phyloP scores from a whole-genome alignment of 2,888 invertebrate species.

The Diogma glabrata region DNA sequence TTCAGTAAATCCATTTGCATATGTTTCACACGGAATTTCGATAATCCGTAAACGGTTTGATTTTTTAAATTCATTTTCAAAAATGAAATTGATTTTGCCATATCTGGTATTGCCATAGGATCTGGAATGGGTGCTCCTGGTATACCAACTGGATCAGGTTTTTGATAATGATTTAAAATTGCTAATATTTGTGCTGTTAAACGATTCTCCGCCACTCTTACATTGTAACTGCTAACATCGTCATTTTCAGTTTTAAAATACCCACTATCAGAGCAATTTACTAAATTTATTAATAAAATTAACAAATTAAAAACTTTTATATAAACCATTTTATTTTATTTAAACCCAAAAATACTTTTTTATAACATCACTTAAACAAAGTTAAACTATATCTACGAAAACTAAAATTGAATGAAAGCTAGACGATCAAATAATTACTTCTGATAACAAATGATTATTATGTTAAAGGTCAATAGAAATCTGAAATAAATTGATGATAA shows the following conservation, averaged over 20 bases:
- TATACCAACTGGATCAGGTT: slow-evolving; percentile 67
- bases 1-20: slow-evolving; percentile 51
- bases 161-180: slow-evolving; percentile 67
- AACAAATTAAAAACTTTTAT: no score
- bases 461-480: no score
- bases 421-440: no score
- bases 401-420: no score
- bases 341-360: no score
- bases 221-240: slow-evolving; percentile 25
- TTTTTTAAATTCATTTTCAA: slow-evolving; percentile 59
- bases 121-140: slow-evolving; percentile 70
- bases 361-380: no score
- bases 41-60: slow-evolving; percentile 60
- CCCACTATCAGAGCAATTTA: no score
- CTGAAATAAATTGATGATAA: no score
- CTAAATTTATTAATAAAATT: no score
- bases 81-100: slow-evolving; percentile 57
- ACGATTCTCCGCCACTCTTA: slow-evolving; percentile 47
- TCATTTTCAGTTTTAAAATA: neutral
- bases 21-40: slow-evolving; percentile 62
- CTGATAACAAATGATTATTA: no score
- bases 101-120: slow-evolving; percentile 66
- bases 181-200: slow-evolving; percentile 58
- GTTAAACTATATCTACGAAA: no score
- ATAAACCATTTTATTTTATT: no score